Evolutionary conservation across 1,140 invertebrate species (phyloP), one percentile per base, ranked within the genome.

Genomic region (Conus ventricosus): DNA sequence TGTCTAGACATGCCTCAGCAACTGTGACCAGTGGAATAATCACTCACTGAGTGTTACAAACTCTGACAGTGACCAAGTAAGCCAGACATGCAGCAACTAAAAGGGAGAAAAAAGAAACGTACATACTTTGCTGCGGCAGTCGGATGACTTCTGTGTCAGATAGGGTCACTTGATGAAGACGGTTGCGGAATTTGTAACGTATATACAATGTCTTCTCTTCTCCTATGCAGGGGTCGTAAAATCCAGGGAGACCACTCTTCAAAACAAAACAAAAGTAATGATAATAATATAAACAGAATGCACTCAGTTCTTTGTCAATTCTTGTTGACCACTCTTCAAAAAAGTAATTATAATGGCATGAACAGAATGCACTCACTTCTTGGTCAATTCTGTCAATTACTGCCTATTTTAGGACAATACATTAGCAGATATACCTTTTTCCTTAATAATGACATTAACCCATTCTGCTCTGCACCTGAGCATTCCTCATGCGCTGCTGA

Each of bases 221-320:
- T 5, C 98, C 98, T 25, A 99, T 96, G 93, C 98, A 98, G 0
- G 98, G 98, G 95, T 99, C 99, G 95, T 98, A 99, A 95, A 99
- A 99, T 54, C 99, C 99, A 63, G 98, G 97, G 84, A 99, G 95
- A 94, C 99, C 97, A 94, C 97, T 97, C 98, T 99, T 95, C 80
- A 96, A 96, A 90, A 87, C 11, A 54, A 55, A 54, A 54, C 1
- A 54, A 17, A 55, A 13, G 8, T 60, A 15, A 60, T 11, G 0
- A 60, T 60, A 60, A 60, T 60, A 11, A 60, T 60, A 60, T 80
- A 27, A 13, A 27, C 10, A 80, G 20, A 80, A 27, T 80, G 11
- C 20, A 80, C 76, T 13, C 5, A 80, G 10, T 60, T 60, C 39
- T 39, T 39, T 0, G 3, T 39, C 39, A 39, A 39, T 39, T 39